Evolutionary conservation across 2,797 vertebrate species (phyloP).

Genomic region (Parauchenoglanis punctatus): DNA sequence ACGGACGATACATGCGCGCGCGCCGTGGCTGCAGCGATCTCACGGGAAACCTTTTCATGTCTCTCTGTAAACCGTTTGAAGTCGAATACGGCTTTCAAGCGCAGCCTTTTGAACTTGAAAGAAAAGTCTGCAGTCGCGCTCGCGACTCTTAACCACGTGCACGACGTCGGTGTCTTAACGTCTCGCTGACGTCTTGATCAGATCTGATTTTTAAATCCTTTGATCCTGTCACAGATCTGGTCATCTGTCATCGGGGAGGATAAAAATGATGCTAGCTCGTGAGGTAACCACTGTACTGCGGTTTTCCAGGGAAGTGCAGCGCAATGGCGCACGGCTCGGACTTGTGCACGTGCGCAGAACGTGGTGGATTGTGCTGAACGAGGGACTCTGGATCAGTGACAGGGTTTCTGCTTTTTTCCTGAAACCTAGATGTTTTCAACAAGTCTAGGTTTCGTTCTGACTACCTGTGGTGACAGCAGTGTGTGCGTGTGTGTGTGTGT

Average conservation of each 20-base stretch:
- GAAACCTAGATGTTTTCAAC: neutral
- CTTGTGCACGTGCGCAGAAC: neutral
- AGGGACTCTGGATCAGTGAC: neutral
- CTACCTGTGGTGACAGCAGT: neutral
- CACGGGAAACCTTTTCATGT: neutral
- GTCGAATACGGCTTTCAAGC: neutral
- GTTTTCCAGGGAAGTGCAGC: neutral
- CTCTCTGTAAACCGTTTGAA: neutral
- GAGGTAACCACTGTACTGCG: neutral
- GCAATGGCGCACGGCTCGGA: neutral
- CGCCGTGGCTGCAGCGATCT: neutral
- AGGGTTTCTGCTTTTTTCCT: neutral
- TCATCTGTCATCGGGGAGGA: neutral
- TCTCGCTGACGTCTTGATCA: neutral
- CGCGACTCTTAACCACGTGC: neutral
- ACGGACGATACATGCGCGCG: neutral
- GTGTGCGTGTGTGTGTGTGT: no score
- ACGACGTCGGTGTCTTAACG: neutral
- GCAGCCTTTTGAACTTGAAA: neutral
- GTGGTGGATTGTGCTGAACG: neutral
- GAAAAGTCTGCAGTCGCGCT: neutral
- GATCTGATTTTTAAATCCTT: neutral
- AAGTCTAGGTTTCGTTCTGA: neutral
- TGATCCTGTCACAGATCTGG: no score
- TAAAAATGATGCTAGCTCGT: neutral